A percentile compares a stretch with the other conserved stretches of the same genome.
Conservation (phyloP, 2,888 invertebrate species). For the Thumatha senex region DNA sequence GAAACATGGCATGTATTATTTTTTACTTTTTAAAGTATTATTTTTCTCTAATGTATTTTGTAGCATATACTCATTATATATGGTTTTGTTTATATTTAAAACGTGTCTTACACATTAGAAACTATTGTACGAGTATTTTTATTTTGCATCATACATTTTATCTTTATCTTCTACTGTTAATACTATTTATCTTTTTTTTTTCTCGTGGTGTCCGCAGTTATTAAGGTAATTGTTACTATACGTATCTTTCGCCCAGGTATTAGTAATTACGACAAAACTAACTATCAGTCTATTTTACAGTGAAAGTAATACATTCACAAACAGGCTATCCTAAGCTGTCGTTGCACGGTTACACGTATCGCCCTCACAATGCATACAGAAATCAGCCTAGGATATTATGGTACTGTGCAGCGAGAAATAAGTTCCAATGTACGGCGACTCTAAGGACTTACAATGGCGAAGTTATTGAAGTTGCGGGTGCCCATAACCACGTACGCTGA, state of each 20-base stretch:
- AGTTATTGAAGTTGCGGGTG: slow-evolving; percentile 58
- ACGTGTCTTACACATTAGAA: not conserved
- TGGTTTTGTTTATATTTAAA: not conserved
- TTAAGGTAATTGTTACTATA: slow-evolving; percentile 30
- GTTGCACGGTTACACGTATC: slow-evolving; percentile 64
- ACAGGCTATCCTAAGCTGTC: slow-evolving; percentile 72
- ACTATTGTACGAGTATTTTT: not conserved
- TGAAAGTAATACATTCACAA: slow-evolving; percentile 60
- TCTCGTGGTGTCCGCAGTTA: slow-evolving; percentile 10
- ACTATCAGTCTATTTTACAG: slow-evolving; percentile 50
- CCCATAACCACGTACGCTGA: slow-evolving; percentile 66
- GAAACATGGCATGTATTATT: not conserved
- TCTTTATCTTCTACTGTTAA: no score
- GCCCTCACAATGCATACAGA: slow-evolving; percentile 75
- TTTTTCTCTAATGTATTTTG: not conserved
- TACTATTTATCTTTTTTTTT: no score
- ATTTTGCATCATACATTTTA: not conserved
- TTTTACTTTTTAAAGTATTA: not conserved
- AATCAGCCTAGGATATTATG: slow-evolving; percentile 69
- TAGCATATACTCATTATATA: not conserved
- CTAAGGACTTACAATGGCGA: slow-evolving; percentile 63
- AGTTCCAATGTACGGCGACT: slow-evolving; percentile 63
- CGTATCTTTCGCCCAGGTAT: slow-evolving; percentile 7
- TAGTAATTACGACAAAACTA: slow-evolving; percentile 28
- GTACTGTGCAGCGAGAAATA: slow-evolving; percentile 70